Conservation (phyloP, 2,113 vertebrate genomes). For the Dasyornis broadbenti region DNA sequence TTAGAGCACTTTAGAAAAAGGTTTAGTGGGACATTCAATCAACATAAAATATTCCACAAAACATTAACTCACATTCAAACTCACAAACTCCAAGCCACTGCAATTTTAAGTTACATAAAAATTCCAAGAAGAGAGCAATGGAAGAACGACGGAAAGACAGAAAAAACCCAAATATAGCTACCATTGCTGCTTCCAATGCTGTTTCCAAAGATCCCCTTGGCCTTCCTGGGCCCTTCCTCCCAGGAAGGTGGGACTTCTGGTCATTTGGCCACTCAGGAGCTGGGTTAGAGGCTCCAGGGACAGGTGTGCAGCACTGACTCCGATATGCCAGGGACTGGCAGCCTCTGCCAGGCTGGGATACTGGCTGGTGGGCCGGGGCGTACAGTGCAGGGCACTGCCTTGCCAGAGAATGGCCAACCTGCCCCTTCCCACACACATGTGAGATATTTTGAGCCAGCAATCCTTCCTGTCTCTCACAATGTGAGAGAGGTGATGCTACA, state of each 20-base stretch:
- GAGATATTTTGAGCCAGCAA: not conserved
- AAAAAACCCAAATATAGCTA: not conserved
- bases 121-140: not conserved
- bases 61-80: not conserved
- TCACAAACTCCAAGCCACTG: not conserved
- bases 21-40: not conserved
- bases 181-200: not conserved
- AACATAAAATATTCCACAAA: not conserved
- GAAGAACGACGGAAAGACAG: not conserved
- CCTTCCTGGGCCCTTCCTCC: not conserved
- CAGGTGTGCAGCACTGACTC: not conserved
- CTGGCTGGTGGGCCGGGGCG: not conserved
- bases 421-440: not conserved
- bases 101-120: not conserved
- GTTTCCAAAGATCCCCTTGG: not conserved
- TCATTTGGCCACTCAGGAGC: not conserved
- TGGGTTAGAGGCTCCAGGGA: not conserved
- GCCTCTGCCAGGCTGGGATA: not conserved
- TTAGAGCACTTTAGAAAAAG: not conserved
- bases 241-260: not conserved
- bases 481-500: rapidly evolving
- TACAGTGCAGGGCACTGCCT: not conserved
- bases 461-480: not conserved
- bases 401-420: rapidly evolving
- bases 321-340: not conserved